Percentiles rank a stretch among this genome's conserved stretches.
Conservation (phyloP, 1,140 invertebrate species). For the Papilio aristodemus region DNA sequence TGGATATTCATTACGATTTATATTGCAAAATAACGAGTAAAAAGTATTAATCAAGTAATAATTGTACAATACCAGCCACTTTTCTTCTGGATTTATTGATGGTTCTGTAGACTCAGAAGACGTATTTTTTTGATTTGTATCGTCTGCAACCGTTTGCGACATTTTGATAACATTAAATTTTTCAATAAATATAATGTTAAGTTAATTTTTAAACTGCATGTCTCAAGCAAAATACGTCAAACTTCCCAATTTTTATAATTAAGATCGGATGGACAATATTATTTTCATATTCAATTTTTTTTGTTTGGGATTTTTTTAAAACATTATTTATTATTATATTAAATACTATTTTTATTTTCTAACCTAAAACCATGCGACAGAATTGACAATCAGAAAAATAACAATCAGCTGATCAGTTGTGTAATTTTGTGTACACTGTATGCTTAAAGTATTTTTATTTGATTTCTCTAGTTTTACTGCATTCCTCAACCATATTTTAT, state of each 20-base stretch:
- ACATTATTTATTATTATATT: background rate
- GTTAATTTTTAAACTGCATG: slow-evolving; percentile 13
- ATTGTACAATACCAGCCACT: slow-evolving; percentile 51
- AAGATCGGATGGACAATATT: too few relatives aligned
- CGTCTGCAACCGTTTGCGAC: slow-evolving; percentile 38
- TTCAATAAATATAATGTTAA: background rate
- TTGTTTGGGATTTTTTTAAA: background rate
- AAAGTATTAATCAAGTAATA: background rate
- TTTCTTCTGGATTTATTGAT: slow-evolving; percentile 48
- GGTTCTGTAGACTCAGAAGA: slow-evolving; percentile 13
- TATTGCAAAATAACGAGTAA: too few relatives aligned
- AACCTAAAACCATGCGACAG: slow-evolving; percentile 20
- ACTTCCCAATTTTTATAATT: too few relatives aligned
- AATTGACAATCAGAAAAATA: too few relatives aligned
- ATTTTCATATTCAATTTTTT: background rate
- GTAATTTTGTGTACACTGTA: too few relatives aligned
- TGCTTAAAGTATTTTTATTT: too few relatives aligned
- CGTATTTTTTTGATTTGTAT: slow-evolving; percentile 22
- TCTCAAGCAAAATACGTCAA: background rate
- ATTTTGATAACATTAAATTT: slow-evolving; percentile 9
- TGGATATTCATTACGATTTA: too few relatives aligned
- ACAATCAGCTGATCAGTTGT: background rate
- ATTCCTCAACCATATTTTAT: too few relatives aligned
- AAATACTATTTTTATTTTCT: slow-evolving; percentile 15
- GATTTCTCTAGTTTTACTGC: too few relatives aligned